Percentiles rank a stretch among this genome's conserved stretches.
phyloP scores from a whole-genome alignment of 37 sponge, comb jelly and placozoan species.

The Aphrocallistes beatrix region DNA sequence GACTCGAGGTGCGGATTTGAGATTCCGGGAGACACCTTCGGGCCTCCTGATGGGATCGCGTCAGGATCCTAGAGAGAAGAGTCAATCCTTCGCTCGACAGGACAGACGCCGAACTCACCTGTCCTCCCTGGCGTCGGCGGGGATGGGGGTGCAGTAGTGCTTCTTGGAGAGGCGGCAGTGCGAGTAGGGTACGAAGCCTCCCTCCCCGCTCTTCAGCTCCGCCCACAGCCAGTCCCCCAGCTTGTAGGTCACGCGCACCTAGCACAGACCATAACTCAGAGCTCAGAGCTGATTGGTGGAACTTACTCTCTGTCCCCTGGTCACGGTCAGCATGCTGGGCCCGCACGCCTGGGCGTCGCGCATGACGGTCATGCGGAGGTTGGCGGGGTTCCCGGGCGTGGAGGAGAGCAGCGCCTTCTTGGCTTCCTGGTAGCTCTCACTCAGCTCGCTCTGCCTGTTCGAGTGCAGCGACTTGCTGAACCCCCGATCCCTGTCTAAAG shows the following conservation, averaged over 20 bases:
- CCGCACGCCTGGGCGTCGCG: background rate
- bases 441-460: background rate
- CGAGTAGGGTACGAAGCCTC: background rate
- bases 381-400: conserved; percentile 4
- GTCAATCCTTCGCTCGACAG: too few relatives aligned
- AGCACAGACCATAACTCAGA: background rate
- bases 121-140: background rate
- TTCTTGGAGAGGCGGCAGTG: background rate
- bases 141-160: background rate
- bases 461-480: background rate
- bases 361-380: background rate
- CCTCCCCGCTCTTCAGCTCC: background rate
- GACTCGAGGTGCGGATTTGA: background rate
- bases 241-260: background rate
- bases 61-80: too few relatives aligned
- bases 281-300: background rate
- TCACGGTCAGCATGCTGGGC: background rate
- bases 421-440: background rate
- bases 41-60: too few relatives aligned
- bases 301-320: background rate
- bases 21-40: too few relatives aligned
- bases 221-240: conserved; percentile 8
- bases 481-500: background rate
- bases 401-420: conserved; percentile 15
- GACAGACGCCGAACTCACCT: too few relatives aligned